These are phyloP conservation scores for Stenotaenia linearis DNA, from an alignment of 2,888 invertebrate genomes.

Conservation along the genomic window DNA sequence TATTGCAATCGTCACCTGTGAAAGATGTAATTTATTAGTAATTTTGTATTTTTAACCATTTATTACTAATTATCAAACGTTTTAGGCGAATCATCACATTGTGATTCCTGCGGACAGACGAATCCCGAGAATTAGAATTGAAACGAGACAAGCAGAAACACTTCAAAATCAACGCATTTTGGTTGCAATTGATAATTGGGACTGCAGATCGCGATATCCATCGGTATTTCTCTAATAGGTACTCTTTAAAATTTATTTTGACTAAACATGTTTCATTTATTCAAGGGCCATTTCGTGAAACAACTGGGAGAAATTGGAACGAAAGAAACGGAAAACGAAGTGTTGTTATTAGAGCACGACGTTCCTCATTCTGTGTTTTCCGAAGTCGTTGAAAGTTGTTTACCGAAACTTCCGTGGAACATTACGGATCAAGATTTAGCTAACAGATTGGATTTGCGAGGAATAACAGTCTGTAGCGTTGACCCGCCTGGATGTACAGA, in stretches of 20 bases:
- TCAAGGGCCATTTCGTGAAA: slow-evolving; percentile 85
- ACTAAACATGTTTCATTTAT: slow-evolving; percentile 27
- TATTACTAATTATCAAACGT: neutral
- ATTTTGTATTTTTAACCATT: neutral
- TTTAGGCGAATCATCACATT: slow-evolving; percentile 60
- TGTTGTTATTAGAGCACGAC: slow-evolving; percentile 87
- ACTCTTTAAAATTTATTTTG: neutral
- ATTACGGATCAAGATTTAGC: slow-evolving; percentile 75
- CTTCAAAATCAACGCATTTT: slow-evolving; percentile 80
- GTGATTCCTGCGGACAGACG: slow-evolving; percentile 91
- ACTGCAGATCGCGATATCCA: slow-evolving; percentile 83
- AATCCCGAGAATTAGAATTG: slow-evolving; percentile 90
- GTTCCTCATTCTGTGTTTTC: slow-evolving; percentile 94
- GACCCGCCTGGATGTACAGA: slow-evolving; percentile 99
- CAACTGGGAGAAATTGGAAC: slow-evolving; percentile 88
- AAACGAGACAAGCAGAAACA: slow-evolving; percentile 80
- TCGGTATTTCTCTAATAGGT: slow-evolving; percentile 50
- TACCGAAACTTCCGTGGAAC: slow-evolving; percentile 83
- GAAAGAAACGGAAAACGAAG: slow-evolving; percentile 94
- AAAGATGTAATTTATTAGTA: slow-evolving; percentile 46
- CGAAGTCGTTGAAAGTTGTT: slow-evolving; percentile 81
- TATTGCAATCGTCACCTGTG: slow-evolving; percentile 70
- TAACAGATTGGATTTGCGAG: slow-evolving; percentile 74
- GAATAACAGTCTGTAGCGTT: slow-evolving; percentile 84
- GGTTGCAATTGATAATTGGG: slow-evolving; percentile 96